Evolutionary conservation across 2,888 invertebrate species (phyloP), one percentile per base, ranked within the genome.

Genomic region (Chalcosyrphus nemorum): DNA sequence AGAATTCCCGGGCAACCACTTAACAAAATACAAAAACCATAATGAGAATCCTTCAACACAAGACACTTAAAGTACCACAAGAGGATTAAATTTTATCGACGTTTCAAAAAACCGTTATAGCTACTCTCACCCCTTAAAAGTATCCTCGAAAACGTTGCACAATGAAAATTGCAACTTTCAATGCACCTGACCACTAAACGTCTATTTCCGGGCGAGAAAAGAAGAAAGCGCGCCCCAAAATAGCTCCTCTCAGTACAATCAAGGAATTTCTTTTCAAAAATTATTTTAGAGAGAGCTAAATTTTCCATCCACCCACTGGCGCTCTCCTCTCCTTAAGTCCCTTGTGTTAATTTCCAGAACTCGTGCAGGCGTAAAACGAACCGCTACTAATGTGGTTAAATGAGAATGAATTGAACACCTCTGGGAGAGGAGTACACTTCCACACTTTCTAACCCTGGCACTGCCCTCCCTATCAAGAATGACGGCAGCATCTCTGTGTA

Each of bases 351-450:
- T 81, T 81, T 81, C 63, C 56, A 75, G 56, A 15, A 75, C 63
- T 68, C 72, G 66, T 56, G 56, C 78, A 78, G 66, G 77, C 82
- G 78, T 78, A 82, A 82, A 78, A 82, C 72, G 82, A 82, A 82
- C 82, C 78, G 72, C 82, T 78, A 75, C 86, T 86, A 86, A 86
- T 86, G 86, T 85, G 86, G 86, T 86, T 86, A 86, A 86, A 86
- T 86, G 75, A 85, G 85, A 86, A 86, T 81, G 74, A 86, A 78
- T 86, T 81, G 86, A 86, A 86, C 81, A 86, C 85, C 86, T 86
- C 75, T 70, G 82, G 82, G 82, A 78, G 65, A 32, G 41, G 19
- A 41, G 66, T 43, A 50, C 57, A 68, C 68, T 78, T 72, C 47
- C 59, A 71, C 72, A 72, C 54, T 35, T 43, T 9, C 45, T 32